Conservation (phyloP, 2,113 vertebrate species). For the Sminthopsis crassicaudata region DNA sequence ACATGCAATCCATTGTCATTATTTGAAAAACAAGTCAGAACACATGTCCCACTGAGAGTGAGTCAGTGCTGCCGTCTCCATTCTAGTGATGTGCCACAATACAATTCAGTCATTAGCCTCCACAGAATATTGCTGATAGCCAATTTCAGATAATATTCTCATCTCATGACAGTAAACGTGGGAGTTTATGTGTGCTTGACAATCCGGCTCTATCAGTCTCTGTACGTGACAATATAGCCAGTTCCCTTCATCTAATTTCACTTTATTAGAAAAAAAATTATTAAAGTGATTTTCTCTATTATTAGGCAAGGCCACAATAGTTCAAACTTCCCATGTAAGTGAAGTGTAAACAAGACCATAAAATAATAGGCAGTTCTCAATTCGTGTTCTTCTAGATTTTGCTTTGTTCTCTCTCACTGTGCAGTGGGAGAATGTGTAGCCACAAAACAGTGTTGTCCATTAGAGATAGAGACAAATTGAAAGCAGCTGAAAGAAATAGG, state of each 20-base stretch:
- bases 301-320: not conserved
- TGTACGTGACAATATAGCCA: not conserved
- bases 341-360: not conserved
- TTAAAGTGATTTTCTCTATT: not conserved
- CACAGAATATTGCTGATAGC: not conserved
- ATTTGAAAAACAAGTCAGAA: conserved; percentile 16
- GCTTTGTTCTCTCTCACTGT: not conserved
- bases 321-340: conserved; percentile 9
- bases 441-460: conserved; percentile 63
- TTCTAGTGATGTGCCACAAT: not conserved
- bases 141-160: conserved; percentile 8
- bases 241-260: conserved; percentile 49
- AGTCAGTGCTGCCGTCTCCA: not conserved
- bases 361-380: not conserved
- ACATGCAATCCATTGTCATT: not conserved
- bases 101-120: conserved; percentile 4
- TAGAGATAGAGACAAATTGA: conserved; percentile 58
- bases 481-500: conserved; percentile 35
- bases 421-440: conserved; percentile 45
- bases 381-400: conserved; percentile 5
- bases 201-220: not conserved
- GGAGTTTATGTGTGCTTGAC: not conserved
- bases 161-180: conserved; percentile 24
- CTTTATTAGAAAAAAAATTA: conserved; percentile 54
- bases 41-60: not conserved